These are phyloP conservation scores for Pelobates fuscus DNA, from an alignment of 2,113 vertebrate genomes.

Conservation along the genomic window DNA sequence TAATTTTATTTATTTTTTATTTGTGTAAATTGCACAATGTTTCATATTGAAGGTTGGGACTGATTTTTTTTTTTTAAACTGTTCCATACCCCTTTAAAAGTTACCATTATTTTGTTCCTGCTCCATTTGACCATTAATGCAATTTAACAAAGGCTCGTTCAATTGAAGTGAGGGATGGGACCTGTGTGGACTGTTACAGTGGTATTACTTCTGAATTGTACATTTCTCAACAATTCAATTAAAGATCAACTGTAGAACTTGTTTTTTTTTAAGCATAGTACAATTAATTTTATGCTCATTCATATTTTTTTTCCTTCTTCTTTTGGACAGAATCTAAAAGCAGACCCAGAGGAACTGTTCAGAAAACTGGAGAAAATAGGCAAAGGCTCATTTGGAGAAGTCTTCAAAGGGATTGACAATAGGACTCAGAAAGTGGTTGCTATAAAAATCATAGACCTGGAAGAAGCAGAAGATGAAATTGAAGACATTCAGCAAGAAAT, in stretches of 20 bases:
- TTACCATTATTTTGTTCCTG: no score
- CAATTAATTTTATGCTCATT: no score
- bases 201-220: neutral
- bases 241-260: neutral
- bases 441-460: slow-evolving; percentile 98
- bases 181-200: no score
- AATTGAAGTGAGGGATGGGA: no score
- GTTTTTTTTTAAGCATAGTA: no score
- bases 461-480: slow-evolving; percentile 97
- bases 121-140: no score
- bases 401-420: slow-evolving; percentile 98
- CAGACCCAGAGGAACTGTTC: slow-evolving; percentile 91
- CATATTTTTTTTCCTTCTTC: slow-evolving; percentile 34
- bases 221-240: neutral
- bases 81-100: no score
- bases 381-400: slow-evolving; percentile 96
- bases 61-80: no score
- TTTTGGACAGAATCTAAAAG: slow-evolving; percentile 81
- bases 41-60: no score
- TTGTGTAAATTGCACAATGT: no score
- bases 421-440: slow-evolving; percentile 95
- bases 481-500: slow-evolving; percentile 99
- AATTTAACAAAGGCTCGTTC: no score
- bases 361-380: slow-evolving; percentile 96
- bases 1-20: no score